These are phyloP conservation scores for Microtus richardsoni DNA, from an alignment of 2,113 vertebrate genomes.

Conservation along the genomic window DNA sequence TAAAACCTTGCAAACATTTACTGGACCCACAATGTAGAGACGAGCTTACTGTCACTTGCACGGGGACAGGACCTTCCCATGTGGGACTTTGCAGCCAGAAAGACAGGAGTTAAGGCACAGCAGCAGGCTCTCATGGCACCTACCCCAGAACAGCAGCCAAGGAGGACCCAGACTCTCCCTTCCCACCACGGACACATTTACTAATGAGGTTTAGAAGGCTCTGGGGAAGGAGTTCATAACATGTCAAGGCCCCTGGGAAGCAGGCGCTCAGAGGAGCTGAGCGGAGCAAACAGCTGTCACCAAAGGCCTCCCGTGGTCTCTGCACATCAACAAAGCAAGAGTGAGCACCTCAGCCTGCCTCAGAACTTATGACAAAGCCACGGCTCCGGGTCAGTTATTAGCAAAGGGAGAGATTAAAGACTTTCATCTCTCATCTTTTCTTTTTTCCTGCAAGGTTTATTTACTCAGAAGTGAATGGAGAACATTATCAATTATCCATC, in stretches of 20 bases:
- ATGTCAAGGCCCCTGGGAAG: constrained; percentile 34
- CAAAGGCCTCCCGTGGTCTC: constrained; percentile 69
- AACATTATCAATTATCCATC: background rate
- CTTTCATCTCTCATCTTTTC: constrained; percentile 75
- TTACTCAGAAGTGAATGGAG: constrained; percentile 58
- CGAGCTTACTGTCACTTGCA: background rate
- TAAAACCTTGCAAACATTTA: background rate
- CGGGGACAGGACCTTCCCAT: background rate
- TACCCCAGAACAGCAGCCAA: constrained; percentile 33
- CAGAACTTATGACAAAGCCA: constrained; percentile 64
- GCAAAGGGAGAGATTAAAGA: constrained; percentile 80
- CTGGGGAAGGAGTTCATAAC: constrained; percentile 57
- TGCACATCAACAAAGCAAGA: constrained; percentile 82
- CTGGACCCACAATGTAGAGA: too few species aligned
- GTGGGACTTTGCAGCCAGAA: background rate
- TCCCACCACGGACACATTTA: constrained; percentile 78
- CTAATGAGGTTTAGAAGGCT: constrained; percentile 71
- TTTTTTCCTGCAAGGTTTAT: constrained; percentile 67
- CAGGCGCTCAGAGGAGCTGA: constrained; percentile 32
- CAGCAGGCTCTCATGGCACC: constrained; percentile 48
- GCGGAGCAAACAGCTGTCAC: constrained; percentile 70
- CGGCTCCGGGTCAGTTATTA: constrained; percentile 82
- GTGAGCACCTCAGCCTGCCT: constrained; percentile 62
- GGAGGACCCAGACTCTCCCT: constrained; percentile 63
- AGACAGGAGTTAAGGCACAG: background rate